A percentile compares a stretch with the other conserved stretches of the same genome.
These are phyloP conservation scores for Pollachius pollachius DNA, from an alignment of 2,113 vertebrate species.

Conservation along the genomic window DNA sequence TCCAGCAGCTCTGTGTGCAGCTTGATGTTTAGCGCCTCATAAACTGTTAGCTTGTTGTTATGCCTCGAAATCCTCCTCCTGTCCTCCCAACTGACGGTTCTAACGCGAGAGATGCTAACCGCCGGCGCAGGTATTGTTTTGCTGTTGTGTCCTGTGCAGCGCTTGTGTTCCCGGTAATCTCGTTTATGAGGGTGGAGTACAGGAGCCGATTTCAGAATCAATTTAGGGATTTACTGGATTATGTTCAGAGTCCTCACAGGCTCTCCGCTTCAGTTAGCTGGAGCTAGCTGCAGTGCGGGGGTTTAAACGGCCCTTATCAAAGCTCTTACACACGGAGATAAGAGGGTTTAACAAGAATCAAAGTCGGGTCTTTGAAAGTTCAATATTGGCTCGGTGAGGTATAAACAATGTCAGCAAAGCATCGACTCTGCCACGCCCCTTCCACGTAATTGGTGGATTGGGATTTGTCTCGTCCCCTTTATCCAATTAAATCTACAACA, in stretches of 20 bases:
- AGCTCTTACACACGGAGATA: background rate
- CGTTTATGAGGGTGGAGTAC: background rate
- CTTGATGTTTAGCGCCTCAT: too few relatives aligned
- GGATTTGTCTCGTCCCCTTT: too few relatives aligned
- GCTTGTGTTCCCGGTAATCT: background rate
- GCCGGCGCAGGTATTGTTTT: background rate
- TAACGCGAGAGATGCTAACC: too few relatives aligned
- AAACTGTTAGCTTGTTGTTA: too few relatives aligned
- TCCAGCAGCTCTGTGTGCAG: too few relatives aligned
- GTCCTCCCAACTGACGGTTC: too few relatives aligned
- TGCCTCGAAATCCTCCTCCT: too few relatives aligned
- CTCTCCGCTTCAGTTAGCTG: background rate
- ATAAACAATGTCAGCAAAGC: too few relatives aligned
- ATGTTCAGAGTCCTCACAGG: background rate
- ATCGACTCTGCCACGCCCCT: too few relatives aligned
- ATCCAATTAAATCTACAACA: too few relatives aligned
- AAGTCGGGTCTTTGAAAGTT: background rate
- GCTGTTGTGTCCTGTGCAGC: background rate
- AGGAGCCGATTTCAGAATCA: constrained; percentile 3
- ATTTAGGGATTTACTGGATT: background rate
- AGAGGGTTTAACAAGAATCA: background rate
- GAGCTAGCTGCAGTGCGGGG: background rate
- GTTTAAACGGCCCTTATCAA: background rate
- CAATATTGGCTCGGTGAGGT: too few relatives aligned
- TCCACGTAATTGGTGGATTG: too few relatives aligned